Evolutionary conservation across 2,797 vertebrate genomes (phyloP).

Genomic region (Anniella stebbinsi): DNA sequence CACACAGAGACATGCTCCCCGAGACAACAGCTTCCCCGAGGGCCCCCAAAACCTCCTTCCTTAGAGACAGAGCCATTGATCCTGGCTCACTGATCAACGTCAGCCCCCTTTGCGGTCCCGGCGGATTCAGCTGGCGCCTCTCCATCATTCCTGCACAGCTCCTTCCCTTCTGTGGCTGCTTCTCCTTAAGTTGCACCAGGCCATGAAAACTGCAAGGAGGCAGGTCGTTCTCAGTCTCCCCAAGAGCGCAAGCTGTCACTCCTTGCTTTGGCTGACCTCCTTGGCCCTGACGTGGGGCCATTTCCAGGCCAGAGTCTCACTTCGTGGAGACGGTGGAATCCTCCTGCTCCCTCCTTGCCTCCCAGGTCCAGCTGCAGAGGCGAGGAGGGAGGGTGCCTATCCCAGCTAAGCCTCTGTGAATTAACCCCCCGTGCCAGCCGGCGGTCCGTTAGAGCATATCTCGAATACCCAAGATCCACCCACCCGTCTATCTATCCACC

Average conservation of each 20-base stretch:
- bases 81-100: background rate
- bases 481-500: slow-evolving; percentile 24
- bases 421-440: background rate
- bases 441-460: slow-evolving; percentile 10
- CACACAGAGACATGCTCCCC: too few relatives aligned
- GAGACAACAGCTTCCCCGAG: background rate
- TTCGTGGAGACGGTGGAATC: background rate
- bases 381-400: background rate
- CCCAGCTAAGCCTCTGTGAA: slow-evolving; percentile 30
- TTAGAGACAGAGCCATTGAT: background rate
- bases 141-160: background rate
- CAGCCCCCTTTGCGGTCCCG: background rate
- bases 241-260: background rate
- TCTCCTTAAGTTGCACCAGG: background rate
- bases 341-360: background rate
- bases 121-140: too few relatives aligned
- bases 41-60: background rate
- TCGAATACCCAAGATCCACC: slow-evolving; percentile 37
- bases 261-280: background rate
- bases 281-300: background rate
- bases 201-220: background rate
- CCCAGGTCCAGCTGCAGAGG: background rate
- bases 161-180: background rate
- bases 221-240: background rate
- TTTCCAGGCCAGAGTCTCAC: background rate